Evolutionary conservation across 2,113 vertebrate species (phyloP).

Genomic region (Acinonyx jubatus): DNA sequence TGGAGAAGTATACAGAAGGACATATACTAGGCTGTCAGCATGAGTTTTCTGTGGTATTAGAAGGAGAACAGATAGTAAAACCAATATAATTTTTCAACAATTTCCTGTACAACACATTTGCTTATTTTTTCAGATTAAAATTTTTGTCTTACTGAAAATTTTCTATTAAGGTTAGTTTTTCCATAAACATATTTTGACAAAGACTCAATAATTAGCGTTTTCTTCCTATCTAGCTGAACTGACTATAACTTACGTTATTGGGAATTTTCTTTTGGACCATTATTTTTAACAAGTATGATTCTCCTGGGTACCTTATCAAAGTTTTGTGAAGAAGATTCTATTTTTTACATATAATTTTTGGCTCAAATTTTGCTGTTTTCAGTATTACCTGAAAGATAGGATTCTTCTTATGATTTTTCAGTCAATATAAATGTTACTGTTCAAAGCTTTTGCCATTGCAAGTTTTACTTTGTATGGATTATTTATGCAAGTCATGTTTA

Average conservation of each 20-base stretch:
- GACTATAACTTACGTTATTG: neutral
- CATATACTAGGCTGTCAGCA: neutral
- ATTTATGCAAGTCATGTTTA: neutral
- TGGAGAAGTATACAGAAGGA: neutral
- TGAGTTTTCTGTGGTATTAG: neutral
- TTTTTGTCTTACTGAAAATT: conserved; percentile 14
- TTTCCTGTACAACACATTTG: neutral
- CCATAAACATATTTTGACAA: neutral
- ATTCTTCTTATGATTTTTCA: neutral
- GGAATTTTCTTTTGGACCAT: neutral
- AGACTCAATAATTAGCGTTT: neutral
- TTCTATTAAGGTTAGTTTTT: conserved; percentile 16
- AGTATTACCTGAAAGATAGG: neutral
- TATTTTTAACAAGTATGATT: neutral
- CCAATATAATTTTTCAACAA: neutral
- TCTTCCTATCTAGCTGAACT: neutral
- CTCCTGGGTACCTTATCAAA: neutral
- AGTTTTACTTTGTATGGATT: neutral
- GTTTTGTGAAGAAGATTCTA: conserved; percentile 5
- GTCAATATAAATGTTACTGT: neutral
- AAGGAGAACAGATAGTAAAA: neutral
- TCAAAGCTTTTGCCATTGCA: neutral
- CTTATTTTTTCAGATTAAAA: conserved; percentile 18
- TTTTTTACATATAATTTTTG: neutral
- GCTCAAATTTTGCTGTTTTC: neutral